These are phyloP conservation scores for Nomia melanderi DNA, from an alignment of 1,140 invertebrate species.

Conservation along the genomic window DNA sequence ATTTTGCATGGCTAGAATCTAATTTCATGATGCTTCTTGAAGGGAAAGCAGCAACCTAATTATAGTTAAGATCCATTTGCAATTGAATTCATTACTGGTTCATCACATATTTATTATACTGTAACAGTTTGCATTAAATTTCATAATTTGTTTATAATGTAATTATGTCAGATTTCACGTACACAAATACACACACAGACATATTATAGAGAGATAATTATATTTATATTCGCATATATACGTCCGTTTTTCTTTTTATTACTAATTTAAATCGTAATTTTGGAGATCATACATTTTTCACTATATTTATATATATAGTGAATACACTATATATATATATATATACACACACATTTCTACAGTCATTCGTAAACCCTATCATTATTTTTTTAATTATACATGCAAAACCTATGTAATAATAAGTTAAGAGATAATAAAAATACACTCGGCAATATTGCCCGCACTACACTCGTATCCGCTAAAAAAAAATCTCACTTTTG, in stretches of 20 bases:
- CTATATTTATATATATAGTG: too few relatives aligned
- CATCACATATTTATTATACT: slow-evolving; percentile 50
- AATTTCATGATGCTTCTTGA: slow-evolving; percentile 26
- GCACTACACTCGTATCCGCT: slow-evolving; percentile 16
- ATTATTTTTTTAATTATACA: slow-evolving; percentile 64
- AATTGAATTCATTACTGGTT: slow-evolving; percentile 1
- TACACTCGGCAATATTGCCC: slow-evolving; percentile 49
- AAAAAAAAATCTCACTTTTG: background rate
- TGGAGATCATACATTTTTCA: slow-evolving; percentile 52
- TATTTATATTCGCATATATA: slow-evolving; percentile 39
- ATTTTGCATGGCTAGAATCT: background rate
- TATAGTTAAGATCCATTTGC: background rate
- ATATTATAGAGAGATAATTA: slow-evolving; percentile 23
- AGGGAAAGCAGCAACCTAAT: background rate
- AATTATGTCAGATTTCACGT: slow-evolving; percentile 30
- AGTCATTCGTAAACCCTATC: slow-evolving; percentile 48
- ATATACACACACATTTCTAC: slow-evolving; percentile 62
- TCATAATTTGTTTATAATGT: slow-evolving; percentile 50
- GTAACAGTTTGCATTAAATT: slow-evolving; percentile 24
- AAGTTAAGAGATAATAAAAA: slow-evolving; percentile 46
- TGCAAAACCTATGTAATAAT: slow-evolving; percentile 47
- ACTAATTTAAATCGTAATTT: slow-evolving; percentile 40
- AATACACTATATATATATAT: too few relatives aligned
- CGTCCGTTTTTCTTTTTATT: slow-evolving; percentile 44
- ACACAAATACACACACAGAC: too few relatives aligned